These are phyloP conservation scores for Melospiza melodia DNA, from an alignment of 2,113 vertebrate genomes.

Conservation along the genomic window DNA sequence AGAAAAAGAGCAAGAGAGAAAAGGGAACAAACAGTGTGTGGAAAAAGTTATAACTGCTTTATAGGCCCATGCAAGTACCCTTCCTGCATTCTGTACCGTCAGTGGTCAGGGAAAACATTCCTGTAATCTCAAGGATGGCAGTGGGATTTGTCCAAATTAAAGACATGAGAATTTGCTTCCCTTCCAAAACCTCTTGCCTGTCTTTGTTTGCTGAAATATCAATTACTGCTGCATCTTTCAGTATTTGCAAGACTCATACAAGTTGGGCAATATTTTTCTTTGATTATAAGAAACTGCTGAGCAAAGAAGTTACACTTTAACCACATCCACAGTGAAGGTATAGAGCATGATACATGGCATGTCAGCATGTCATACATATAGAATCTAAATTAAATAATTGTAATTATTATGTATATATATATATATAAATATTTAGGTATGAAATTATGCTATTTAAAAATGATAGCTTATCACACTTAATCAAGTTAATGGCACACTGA, in stretches of 20 bases:
- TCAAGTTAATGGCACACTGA: slow-evolving; percentile 5
- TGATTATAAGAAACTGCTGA: background rate
- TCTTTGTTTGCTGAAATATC: background rate
- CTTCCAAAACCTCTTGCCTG: background rate
- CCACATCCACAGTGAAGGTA: background rate
- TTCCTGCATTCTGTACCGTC: background rate
- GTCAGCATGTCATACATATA: background rate
- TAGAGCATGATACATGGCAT: background rate
- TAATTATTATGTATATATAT: background rate
- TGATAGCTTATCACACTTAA: background rate
- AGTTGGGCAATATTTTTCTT: background rate
- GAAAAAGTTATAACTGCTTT: background rate
- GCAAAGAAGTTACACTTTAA: background rate
- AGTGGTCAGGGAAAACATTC: background rate
- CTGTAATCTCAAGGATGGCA: background rate
- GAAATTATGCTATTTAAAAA: background rate
- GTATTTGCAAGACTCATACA: background rate
- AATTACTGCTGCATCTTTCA: background rate
- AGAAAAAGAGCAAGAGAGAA: background rate
- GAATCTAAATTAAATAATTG: background rate
- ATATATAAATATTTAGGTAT: background rate
- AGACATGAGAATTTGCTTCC: background rate
- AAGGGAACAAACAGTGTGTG: background rate
- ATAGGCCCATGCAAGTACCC: background rate
- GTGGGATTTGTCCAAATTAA: background rate